Evolutionary conservation across 2,797 vertebrate genomes (phyloP).

Genomic region (Toxotes lorentzi): DNA sequence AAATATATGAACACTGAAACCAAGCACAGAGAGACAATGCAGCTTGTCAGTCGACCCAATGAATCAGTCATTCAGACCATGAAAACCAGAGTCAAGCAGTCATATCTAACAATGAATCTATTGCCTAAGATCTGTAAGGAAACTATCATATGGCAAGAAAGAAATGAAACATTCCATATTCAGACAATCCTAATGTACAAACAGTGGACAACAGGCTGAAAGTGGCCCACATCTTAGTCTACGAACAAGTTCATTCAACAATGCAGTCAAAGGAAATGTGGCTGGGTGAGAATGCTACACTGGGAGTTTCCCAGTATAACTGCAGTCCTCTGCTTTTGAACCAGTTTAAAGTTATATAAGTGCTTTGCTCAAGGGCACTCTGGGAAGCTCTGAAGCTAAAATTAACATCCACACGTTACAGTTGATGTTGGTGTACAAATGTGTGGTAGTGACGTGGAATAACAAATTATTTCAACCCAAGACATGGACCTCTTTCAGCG

Average conservation of each 20-base stretch:
- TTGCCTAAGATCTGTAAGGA: slow-evolving; percentile 42
- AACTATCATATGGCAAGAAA: slow-evolving; percentile 53
- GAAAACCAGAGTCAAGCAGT: slow-evolving; percentile 45
- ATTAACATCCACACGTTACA: not conserved
- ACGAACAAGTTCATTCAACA: not conserved
- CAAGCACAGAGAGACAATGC: slow-evolving; percentile 40
- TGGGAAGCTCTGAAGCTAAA: not conserved
- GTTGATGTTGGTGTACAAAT: not conserved
- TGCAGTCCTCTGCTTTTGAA: not conserved
- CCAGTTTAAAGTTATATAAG: not conserved
- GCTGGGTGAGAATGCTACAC: not conserved
- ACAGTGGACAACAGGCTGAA: slow-evolving; percentile 52
- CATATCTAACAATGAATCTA: slow-evolving; percentile 38
- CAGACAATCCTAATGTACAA: slow-evolving; percentile 67
- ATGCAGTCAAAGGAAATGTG: not conserved
- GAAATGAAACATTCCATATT: slow-evolving; percentile 71
- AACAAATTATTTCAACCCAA: slow-evolving; percentile 4
- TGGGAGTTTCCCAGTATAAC: not conserved
- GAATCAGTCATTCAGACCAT: slow-evolving; percentile 50
- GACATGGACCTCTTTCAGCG: slow-evolving; percentile 55
- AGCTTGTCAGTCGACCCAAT: slow-evolving; percentile 30
- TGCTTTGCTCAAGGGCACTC: not conserved
- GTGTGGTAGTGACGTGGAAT: not conserved
- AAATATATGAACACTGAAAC: slow-evolving; percentile 60
- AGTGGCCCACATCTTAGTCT: slow-evolving; percentile 34